Base-by-base conservation (phyloP, 2,888 invertebrate genomes). In the Lamproptera curius region DNA sequence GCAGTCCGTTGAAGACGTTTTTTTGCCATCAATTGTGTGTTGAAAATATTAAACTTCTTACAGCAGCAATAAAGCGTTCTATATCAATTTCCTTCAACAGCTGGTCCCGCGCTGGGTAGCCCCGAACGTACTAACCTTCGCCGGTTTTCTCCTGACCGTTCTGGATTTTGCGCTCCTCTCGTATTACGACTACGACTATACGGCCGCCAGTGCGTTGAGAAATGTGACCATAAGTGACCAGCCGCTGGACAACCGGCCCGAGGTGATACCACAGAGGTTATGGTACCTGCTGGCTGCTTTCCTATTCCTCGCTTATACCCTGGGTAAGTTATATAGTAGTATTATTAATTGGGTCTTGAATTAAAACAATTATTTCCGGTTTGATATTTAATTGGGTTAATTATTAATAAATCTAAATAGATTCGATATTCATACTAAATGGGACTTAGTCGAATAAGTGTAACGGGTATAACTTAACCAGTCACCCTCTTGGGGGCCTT, bases 61-160 rank as follows among this genome's bases (percentile, higher is more conserved):
- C n/a, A n/a, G n/a, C n/a, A n/a, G n/a, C n/a, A n/a, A n/a, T n/a
- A n/a, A n/a, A n/a, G n/a, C n/a, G n/a, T n/a, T n/a, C n/a, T n/a
- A n/a, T n/a, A n/a, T n/a, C n/a, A n/a, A n/a, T n/a, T n/a, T n/a
- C 31, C 37, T 6, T 43, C 74, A 72, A 4, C 89, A 99, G 98
- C 91, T 94, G 57, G 93, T 96, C 73, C 99, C 99, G 55, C 91
- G 90, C 88, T 98, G 97, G 96, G 90, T 99, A 51, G 99, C 99
- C 0, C 99, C 99, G 37, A 99, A 99, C 83, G 89, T 98, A 36
- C 87, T 99, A 46, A 99, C 99, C 9, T 96, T 99, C 76, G 91
- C 92, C 51, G 99, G 99, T 10, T 99, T 99, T 75, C 88, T 97
- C 16, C 92, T 98, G 65, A 95, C 98, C 9, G 93, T 97, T 20